Evolutionary conservation across 2,888 invertebrate genomes (phyloP).

Genomic region (Limulus polyphemus): DNA sequence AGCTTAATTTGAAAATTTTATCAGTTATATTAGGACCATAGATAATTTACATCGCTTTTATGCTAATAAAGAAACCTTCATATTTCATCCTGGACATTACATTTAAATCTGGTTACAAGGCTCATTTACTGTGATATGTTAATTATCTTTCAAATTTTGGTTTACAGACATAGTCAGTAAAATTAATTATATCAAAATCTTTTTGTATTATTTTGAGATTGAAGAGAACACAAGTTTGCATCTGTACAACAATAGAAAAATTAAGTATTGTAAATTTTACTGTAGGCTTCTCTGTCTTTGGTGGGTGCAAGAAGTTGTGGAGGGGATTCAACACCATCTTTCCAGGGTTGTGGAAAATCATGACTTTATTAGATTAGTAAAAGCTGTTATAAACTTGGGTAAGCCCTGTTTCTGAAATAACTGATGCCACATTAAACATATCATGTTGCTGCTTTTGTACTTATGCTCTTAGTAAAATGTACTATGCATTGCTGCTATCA

Average conservation of each 20-base stretch:
- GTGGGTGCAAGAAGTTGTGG: slow-evolving; percentile 16
- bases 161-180: too few species aligned
- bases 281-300: slow-evolving; percentile 11
- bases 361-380: slow-evolving; percentile 21
- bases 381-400: slow-evolving; percentile 26
- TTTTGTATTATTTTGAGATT: too few species aligned
- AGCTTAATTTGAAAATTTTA: neutral
- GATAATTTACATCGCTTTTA: neutral
- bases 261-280: too few species aligned
- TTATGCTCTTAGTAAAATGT: too few species aligned
- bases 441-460: too few species aligned
- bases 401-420: neutral
- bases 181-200: too few species aligned
- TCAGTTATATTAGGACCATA: too few species aligned
- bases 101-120: neutral
- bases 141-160: neutral
- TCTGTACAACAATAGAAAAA: too few species aligned
- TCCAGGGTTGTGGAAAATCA: slow-evolving; percentile 9
- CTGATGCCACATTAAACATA: too few species aligned
- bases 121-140: neutral
- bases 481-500: too few species aligned
- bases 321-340: slow-evolving; percentile 13
- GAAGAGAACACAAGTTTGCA: too few species aligned
- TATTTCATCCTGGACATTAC: neutral
- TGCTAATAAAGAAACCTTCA: neutral